Conservation (phyloP, 2,113 vertebrate genomes). For the Corythornis madagascariensis region DNA sequence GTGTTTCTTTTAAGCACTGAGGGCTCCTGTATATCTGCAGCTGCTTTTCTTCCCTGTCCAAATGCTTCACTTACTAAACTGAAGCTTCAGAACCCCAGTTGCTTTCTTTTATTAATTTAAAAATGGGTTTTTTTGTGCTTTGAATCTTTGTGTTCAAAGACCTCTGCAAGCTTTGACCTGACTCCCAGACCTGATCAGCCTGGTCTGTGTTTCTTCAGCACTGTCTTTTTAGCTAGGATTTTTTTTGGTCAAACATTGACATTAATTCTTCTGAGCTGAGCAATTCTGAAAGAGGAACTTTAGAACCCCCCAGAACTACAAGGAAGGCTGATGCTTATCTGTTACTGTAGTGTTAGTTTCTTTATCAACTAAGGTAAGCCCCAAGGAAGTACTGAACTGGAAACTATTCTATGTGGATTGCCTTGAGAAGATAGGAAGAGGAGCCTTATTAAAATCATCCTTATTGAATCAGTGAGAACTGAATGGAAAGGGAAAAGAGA, state of each 20-base stretch:
- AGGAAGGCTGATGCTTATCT: not conserved
- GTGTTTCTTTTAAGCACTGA: not conserved
- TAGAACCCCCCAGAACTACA: not conserved
- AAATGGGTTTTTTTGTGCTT: not conserved
- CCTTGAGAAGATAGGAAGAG: not conserved
- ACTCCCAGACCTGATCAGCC: not conserved
- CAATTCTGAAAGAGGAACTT: not conserved
- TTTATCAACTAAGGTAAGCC: slow-evolving; percentile 1
- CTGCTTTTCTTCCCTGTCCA: not conserved
- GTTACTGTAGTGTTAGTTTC: slow-evolving; percentile 5
- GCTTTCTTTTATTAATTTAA: not conserved
- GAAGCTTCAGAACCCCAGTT: not conserved
- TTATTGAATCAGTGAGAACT: not conserved
- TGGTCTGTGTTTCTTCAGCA: not conserved
- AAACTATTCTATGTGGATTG: not conserved
- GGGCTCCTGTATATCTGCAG: not conserved
- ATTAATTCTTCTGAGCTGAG: not conserved
- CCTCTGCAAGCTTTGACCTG: not conserved
- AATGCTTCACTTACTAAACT: not conserved
- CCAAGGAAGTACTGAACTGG: not conserved
- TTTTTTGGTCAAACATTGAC: not conserved
- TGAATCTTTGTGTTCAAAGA: not conserved
- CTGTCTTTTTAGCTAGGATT: not conserved
- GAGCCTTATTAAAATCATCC: not conserved
- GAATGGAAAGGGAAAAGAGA: not conserved